These are phyloP conservation scores for Papilio elwesi DNA, from an alignment of 2,888 invertebrate species.

Conservation along the genomic window DNA sequence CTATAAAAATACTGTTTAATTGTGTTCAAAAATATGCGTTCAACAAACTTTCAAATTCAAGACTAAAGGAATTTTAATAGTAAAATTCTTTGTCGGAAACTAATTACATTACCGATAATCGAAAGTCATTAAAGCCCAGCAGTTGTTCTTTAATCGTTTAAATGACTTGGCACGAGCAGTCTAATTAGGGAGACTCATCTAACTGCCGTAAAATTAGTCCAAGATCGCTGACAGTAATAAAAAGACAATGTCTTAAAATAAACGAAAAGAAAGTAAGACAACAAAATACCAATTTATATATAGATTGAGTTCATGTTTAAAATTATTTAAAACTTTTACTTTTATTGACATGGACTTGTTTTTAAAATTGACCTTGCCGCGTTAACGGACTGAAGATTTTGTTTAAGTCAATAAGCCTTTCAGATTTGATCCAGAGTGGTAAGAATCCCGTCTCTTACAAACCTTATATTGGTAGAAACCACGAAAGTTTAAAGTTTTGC, in stretches of 20 bases:
- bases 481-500: no score
- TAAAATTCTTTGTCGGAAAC: slow-evolving; percentile 8
- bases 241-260: slow-evolving; percentile 1
- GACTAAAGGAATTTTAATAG: background rate
- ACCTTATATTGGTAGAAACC: no score
- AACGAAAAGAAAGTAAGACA: background rate
- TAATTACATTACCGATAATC: slow-evolving; percentile 3
- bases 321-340: no score
- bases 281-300: background rate
- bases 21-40: background rate
- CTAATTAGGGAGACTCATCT: background rate
- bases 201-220: background rate
- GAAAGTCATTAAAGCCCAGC: slow-evolving; percentile 8
- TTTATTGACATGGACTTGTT: no score
- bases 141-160: slow-evolving; percentile 2
- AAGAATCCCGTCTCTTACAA: no score
- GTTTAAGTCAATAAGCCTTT: no score
- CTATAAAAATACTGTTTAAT: no score
- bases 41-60: background rate
- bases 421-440: no score
- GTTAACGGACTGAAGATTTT: no score
- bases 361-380: no score
- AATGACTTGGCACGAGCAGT: background rate
- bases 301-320: background rate
- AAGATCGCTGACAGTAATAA: background rate